phyloP scores from a whole-genome alignment of 2,888 invertebrate genomes.

The Xanthorhoe designata region DNA sequence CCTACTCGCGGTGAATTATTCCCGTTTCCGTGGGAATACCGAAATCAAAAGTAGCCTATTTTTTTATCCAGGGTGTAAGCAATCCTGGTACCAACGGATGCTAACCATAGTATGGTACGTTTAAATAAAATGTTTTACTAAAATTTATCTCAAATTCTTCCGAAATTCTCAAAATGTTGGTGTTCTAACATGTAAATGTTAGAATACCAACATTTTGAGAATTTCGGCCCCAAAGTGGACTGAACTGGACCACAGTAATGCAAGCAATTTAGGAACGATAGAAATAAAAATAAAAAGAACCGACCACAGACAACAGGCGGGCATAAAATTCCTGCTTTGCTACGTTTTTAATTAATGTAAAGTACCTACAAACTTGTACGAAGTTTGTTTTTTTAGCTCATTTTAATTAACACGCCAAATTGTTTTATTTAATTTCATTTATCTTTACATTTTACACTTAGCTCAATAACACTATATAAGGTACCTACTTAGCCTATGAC shows the following conservation, averaged over 20 bases:
- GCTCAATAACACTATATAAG: not conserved
- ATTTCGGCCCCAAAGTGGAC: slow-evolving; percentile 9
- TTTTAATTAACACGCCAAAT: slow-evolving; percentile 12
- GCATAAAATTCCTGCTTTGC: slow-evolving; percentile 30
- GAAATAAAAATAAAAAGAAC: slow-evolving; percentile 32
- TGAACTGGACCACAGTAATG: slow-evolving; percentile 21
- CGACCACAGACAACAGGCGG: slow-evolving; percentile 24
- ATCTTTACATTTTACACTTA: not conserved
- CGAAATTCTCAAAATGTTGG: no score
- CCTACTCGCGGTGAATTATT: no score
- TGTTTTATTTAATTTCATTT: not conserved
- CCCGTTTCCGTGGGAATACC: no score
- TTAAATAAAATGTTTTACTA: no score
- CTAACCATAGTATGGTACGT: no score
- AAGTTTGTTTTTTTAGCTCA: slow-evolving; percentile 12
- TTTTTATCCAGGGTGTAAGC: no score
- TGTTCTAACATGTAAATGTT: not conserved
- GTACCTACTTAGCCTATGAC: not conserved
- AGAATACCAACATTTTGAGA: slow-evolving; percentile 10
- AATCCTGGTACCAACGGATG: no score
- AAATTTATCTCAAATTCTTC: no score
- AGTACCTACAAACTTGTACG: slow-evolving; percentile 20
- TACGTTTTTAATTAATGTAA: slow-evolving; percentile 12
- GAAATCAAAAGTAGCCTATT: no score
- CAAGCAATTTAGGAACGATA: slow-evolving; percentile 31